A percentile compares a stretch with the other conserved stretches of the same genome.
Evolutionary conservation across 2,113 vertebrate genomes (phyloP).

Genomic region (Ochotona princeps): DNA sequence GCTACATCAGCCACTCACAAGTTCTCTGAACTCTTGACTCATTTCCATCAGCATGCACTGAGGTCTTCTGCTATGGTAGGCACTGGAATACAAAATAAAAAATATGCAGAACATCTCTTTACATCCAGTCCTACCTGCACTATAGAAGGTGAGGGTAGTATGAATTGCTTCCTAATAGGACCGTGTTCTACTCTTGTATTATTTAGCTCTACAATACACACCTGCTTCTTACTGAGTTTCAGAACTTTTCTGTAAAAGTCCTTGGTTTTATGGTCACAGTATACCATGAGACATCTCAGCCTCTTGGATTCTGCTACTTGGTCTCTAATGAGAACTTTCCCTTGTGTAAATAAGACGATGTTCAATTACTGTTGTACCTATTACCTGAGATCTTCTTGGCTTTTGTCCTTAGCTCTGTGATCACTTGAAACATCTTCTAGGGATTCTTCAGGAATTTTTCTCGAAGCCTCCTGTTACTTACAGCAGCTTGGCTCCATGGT

Average conservation of each 20-base stretch:
- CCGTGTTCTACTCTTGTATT: neutral
- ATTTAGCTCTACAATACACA: neutral
- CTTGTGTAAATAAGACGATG: neutral
- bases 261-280: neutral
- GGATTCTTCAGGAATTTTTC: neutral
- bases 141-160: neutral
- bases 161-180: neutral
- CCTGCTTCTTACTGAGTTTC: neutral
- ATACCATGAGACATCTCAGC: neutral
- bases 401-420: neutral
- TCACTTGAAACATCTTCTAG: neutral
- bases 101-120: neutral
- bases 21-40: neutral
- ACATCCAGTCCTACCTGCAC: neutral
- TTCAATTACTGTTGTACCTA: neutral
- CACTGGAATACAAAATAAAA: neutral
- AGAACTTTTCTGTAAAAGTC: constrained; percentile 5
- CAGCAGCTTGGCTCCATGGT: neutral
- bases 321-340: neutral
- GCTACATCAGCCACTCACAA: neutral
- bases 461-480: neutral
- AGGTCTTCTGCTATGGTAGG: neutral
- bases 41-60: neutral
- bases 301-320: neutral
- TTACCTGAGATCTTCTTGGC: neutral